Base-by-base conservation (phyloP, 2,113 vertebrate species). In the Papio anubis region DNA sequence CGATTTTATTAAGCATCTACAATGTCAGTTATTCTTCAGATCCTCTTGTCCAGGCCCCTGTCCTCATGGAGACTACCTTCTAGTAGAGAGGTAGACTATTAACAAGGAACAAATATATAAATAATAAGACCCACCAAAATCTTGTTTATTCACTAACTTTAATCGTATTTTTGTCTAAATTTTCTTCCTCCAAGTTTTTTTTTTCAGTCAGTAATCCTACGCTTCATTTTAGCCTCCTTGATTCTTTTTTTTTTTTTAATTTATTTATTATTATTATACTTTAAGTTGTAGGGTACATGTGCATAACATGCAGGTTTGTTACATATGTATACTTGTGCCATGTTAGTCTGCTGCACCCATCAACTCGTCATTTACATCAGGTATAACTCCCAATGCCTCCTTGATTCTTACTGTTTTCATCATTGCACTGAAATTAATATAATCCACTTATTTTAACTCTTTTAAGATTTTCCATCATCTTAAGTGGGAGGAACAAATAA, bases 401-500 rank as follows among this genome's bases (percentile, higher is more conserved):
- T 21, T 94, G n/a, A 79, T 68, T 66, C 3, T 73, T 73, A 20
- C 25, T 40, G 3, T 84, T 70, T 35, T 86, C 20, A n/a, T 3
- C 17, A 25, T 25, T 27, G 25, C 8, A 55, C 43, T 83, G 64
- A 94, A 83, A 75, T 83, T n/a, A 50, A 23, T 86, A 55, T 80
- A 35, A 50, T 72, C 35, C 43, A 84, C 48, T 93, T 88, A 25
- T 40, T 94, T 96, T 88, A 76, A 91, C 3, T 90, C 35, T 61
- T 89, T 85, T 21, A 84, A 90, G 43, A 6, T 23, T 73, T 94
- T 91, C 16, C 3, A 17, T 57, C 14, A 70, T 70, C 89, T 85
- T 90, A 88, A 93, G 94, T 68, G 38, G 32, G 80, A 96, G 38
- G 43, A 10, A 84, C 7, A 80, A 68, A n/a, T n/a, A 70, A 90